Conservation (phyloP, 1,140 invertebrate species). For the Dryas iulia region DNA sequence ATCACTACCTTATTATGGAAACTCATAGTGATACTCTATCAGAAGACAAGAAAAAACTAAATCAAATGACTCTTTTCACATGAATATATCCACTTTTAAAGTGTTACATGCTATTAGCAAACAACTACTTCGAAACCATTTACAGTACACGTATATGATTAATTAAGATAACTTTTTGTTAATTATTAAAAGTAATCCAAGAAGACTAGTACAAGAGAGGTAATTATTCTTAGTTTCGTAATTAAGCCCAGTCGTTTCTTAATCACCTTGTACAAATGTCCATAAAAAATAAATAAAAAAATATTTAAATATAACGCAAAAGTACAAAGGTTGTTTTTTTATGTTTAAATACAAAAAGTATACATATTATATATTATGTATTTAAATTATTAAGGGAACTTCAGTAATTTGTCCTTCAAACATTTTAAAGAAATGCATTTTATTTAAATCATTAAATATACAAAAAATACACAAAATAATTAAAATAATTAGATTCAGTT, state of each 20-base stretch:
- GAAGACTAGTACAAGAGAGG: neutral
- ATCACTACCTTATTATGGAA: neutral
- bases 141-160: neutral
- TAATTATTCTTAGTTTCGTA: no score
- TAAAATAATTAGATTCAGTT: no score
- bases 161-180: neutral
- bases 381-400: no score
- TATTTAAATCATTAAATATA: no score
- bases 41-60: neutral
- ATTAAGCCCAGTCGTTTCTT: neutral
- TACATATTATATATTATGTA: no score
- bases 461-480: no score
- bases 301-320: no score
- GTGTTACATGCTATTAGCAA: neutral
- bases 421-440: no score
- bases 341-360: no score
- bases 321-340: no score
- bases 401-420: no score
- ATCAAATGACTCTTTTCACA: neutral
- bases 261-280: neutral
- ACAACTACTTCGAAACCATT: neutral
- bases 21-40: neutral
- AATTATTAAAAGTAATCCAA: neutral
- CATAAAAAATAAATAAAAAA: neutral
- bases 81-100: neutral